These are phyloP conservation scores for Cantharis flavilabris DNA, from an alignment of 2,888 invertebrate species.

Conservation along the genomic window DNA sequence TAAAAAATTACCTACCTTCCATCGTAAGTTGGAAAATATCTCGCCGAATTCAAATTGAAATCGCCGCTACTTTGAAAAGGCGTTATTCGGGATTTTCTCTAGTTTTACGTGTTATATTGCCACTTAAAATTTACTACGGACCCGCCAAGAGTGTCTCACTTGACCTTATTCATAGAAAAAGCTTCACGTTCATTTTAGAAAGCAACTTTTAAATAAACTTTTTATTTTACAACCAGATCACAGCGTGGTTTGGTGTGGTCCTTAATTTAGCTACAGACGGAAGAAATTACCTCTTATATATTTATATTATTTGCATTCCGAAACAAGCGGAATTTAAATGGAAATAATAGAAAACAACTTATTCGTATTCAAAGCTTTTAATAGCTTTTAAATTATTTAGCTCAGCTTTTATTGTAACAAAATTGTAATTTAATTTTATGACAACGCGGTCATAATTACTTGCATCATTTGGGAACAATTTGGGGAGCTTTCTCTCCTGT, in stretches of 20 bases:
- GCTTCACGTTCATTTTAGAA: neutral
- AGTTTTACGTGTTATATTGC: neutral
- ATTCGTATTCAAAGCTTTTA: neutral
- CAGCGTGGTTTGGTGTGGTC: neutral
- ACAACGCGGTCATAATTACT: conserved; percentile 9
- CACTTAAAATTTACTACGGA: neutral
- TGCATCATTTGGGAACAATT: conserved; percentile 19
- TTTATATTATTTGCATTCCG: no score
- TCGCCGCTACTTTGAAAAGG: neutral
- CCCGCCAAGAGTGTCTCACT: neutral
- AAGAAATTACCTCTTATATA: neutral
- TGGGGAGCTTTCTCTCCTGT: neutral
- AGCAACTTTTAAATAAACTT: neutral
- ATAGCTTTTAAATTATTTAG: neutral
- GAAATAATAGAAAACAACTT: neutral
- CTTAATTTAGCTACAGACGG: neutral
- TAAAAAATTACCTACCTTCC: neutral
- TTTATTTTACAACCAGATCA: neutral
- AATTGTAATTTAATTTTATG: conserved; percentile 14
- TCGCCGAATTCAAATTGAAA: neutral
- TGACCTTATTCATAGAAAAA: neutral
- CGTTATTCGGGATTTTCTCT: neutral
- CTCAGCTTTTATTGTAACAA: neutral
- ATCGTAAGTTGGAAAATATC: neutral
- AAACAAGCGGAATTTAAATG: neutral